Evolutionary conservation across 2,888 invertebrate species (phyloP).

Genomic region (Cephus pygmeus): DNA sequence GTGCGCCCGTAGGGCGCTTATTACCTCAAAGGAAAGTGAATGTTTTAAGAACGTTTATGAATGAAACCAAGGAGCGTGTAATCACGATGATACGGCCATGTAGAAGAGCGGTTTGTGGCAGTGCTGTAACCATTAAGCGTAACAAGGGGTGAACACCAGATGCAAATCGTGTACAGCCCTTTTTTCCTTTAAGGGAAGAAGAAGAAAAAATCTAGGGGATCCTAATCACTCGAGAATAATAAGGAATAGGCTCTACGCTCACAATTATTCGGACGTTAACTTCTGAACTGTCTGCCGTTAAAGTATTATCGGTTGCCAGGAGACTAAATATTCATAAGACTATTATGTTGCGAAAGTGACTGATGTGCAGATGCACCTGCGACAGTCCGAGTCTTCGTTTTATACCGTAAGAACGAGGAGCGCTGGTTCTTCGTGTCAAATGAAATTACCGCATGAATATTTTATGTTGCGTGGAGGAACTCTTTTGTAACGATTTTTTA

Average conservation of each 20-base stretch:
- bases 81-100: constrained; percentile 14
- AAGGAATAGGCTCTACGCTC: background rate
- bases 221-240: background rate
- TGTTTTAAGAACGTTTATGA: constrained; percentile 13
- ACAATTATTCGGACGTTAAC: background rate
- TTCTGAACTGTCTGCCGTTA: background rate
- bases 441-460: constrained; percentile 31
- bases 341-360: background rate
- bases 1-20: constrained; percentile 1
- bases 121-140: background rate
- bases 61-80: constrained; percentile 20
- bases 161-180: background rate
- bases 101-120: background rate
- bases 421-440: background rate
- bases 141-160: background rate
- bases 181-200: background rate
- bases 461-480: constrained; percentile 46
- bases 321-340: background rate
- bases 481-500: constrained; percentile 8
- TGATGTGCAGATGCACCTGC: background rate
- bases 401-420: background rate
- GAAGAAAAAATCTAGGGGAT: background rate
- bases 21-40: constrained; percentile 4
- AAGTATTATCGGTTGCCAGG: background rate
- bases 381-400: background rate